Percentiles rank a stretch among this genome's conserved stretches.
phyloP scores from a whole-genome alignment of 2,113 vertebrate species.

The Microcebus griseorufus region DNA sequence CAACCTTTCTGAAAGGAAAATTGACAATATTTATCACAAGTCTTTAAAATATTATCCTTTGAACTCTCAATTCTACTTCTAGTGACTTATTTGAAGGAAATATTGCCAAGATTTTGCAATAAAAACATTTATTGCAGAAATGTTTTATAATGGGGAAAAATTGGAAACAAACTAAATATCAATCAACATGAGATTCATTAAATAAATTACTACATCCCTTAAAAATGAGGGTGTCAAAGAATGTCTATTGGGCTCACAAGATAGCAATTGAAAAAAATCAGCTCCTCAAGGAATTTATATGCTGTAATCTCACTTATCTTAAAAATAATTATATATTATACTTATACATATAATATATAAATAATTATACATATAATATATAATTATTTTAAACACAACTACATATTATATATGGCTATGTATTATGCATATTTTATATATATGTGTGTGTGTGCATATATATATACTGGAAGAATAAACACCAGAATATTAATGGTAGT shows the following conservation, averaged over 20 bases:
- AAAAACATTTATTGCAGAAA: background rate
- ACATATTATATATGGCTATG: background rate
- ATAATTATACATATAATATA: background rate
- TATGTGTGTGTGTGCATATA: background rate
- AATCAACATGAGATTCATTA: background rate
- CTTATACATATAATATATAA: background rate
- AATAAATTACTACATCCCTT: constrained; percentile 12
- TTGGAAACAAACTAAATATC: background rate
- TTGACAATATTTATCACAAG: background rate
- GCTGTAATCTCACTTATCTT: constrained; percentile 28
- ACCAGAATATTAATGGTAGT: constrained; percentile 1
- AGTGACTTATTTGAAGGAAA: constrained; percentile 5
- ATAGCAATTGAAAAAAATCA: background rate
- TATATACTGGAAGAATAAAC: constrained; percentile 33
- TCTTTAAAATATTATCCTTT: constrained; percentile 16
- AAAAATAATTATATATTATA: constrained; percentile 51
- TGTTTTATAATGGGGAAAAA: background rate
- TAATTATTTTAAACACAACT: constrained; percentile 55
- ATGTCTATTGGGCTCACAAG: constrained; percentile 38
- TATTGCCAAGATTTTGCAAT: background rate
- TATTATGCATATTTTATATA: background rate
- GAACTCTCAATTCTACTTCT: background rate
- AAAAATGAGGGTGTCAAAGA: constrained; percentile 36
- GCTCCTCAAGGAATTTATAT: constrained; percentile 37
- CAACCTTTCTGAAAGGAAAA: background rate